Base-by-base conservation (phyloP, 2,797 vertebrate species). In the Periophthalmus magnuspinnatus region DNA sequence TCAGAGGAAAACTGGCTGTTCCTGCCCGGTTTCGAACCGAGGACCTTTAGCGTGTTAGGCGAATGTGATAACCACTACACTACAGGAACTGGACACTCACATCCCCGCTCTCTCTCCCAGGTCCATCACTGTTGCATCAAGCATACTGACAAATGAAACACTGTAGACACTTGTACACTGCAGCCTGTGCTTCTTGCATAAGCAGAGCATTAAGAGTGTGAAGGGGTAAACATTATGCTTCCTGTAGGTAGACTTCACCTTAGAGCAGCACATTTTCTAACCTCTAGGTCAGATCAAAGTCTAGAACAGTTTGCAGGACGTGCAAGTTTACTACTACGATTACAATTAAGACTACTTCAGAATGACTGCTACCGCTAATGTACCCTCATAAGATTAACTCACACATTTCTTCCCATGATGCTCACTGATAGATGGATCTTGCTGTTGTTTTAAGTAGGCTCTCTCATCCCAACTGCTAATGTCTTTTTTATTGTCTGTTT, bases 21-120 rank as follows among this genome's bases (percentile, higher is more conserved):
- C 75, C 78, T 17, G 71, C 86, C 75, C 82, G 48, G 81, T 86
- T 63, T 88, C 78, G 56, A 88, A 86, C 85, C 63, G 69, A 71
- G 83, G 81, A 88, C 82, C 81, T 84, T 86, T 87, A 74, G 79
- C 71, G 65, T 86, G 89, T 88, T 82, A 86, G 84, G 83, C 68
- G 52, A 90, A 88, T 50, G 77, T 88, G 41, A 88, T 86, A 83
- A 88, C 83, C 81, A 85, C 87, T 83, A 86, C 60, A 62, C 80
- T 85, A 89, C 71, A 33, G 84, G 82, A 88, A 86, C 84, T 19
- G 22, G 57, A 16, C 3, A 7, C 8, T 11, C 17, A 1, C 0
- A 3, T 11, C 36, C 11, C 38, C 14, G 5, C 8, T 6, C 36
- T 10, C 9, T 13, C 13, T 45, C 14, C 41, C 5, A 14, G 13